Evolutionary conservation across 2,797 vertebrate genomes (phyloP), one percentile per base, ranked within the genome.

Genomic region (Acanthurus tractus): DNA sequence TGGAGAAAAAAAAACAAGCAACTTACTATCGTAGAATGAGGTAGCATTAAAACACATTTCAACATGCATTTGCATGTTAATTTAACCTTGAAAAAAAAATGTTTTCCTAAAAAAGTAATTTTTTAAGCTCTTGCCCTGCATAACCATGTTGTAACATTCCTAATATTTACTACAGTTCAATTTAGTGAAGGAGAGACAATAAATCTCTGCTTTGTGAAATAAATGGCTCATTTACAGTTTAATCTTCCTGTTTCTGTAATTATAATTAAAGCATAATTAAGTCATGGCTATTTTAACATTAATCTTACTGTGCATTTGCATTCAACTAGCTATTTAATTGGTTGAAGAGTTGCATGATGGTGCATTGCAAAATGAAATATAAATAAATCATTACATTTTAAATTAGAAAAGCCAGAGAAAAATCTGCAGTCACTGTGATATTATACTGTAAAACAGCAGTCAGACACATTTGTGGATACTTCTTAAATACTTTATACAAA

Each of bases 401-500:
- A 34, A 8, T 17, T 12, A 49, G 29, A 45, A 36, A 57, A 34
- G 53, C 15, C 20, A 8, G 23, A 14, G 12, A 0, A 13, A 53
- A 53, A 13, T 36, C 17, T 55, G 53, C 53, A 17, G 1, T 29
- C 25, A 7, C 29, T 34, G 29, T 34, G 29, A 34, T 8, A 4
- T 34, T 3, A 12, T 12, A 14, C 12, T 20, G 29, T 34, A 11
- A 57, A 13, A 58, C 20, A 40, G 6, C 34, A 38, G 15, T 18
- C 3, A 57, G 34, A 20, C 34, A 38, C 55, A 12, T 57, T 49
- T 40, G 67, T 46, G 40, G 50, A 65, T 78, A 77, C 40, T 72
- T 85, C 68, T 84, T 69, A 82, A 83, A 90, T 83, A 91, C 81
- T 95, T 94, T 93, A 95, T 94, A 92, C 76, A 93, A 94, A 94